Conservation (phyloP, 2,113 vertebrate species). For the Eurystomus gularis region DNA sequence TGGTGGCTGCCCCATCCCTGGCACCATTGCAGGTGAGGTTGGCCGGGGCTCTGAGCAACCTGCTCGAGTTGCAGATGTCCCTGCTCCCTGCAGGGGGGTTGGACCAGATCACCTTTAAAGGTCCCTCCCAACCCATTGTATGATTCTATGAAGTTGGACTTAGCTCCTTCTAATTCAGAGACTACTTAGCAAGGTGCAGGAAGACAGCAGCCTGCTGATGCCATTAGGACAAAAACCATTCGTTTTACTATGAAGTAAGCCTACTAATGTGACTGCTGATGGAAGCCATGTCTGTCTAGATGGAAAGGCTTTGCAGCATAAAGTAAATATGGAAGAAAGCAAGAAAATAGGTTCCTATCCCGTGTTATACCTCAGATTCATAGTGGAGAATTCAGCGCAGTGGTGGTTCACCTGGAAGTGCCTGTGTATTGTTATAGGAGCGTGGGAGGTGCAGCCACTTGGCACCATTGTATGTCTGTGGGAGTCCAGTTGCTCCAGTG, state of each 20-base stretch:
- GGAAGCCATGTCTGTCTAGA: not conserved
- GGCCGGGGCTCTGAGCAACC: not conserved
- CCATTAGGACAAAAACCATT: not conserved
- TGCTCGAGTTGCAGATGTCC: not conserved
- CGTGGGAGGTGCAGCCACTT: accelerated
- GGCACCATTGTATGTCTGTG: not conserved
- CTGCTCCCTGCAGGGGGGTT: not conserved
- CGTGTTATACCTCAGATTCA: accelerated
- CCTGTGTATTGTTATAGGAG: not conserved
- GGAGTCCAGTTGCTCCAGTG: not conserved
- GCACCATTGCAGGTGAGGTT: not conserved
- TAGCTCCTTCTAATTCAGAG: not conserved
- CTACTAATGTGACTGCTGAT: not conserved
- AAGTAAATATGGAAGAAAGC: not conserved
- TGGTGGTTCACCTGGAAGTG: not conserved
- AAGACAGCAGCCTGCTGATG: not conserved
- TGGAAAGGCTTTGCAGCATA: not conserved
- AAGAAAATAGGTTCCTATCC: not conserved
- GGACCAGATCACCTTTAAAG: not conserved
- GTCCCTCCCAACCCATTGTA: not conserved
- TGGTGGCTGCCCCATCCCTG: not conserved
- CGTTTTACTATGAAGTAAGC: not conserved
- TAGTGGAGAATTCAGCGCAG: accelerated
- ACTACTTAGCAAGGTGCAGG: too few species aligned
- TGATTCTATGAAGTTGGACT: not conserved